Evolutionary conservation across 2,888 invertebrate genomes (phyloP).

Genomic region (Megamerina dolium): DNA sequence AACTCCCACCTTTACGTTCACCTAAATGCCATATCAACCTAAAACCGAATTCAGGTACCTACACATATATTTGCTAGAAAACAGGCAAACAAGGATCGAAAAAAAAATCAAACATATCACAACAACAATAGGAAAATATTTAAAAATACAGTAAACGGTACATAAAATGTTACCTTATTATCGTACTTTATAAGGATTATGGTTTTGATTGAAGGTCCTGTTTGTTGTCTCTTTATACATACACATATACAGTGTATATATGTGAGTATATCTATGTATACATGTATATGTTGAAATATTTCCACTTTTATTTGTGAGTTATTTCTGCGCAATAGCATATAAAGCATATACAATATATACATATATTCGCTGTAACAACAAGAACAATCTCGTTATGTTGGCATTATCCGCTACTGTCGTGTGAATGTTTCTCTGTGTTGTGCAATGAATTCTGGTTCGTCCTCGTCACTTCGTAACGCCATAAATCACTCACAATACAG

Average conservation of each 20-base stretch:
- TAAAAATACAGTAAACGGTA: background rate
- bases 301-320: constrained; percentile 3
- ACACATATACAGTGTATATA: constrained; percentile 15
- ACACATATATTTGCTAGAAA: too few species aligned
- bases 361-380: constrained; percentile 15
- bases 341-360: constrained; percentile 16
- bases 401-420: constrained; percentile 46
- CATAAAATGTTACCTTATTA: constrained; percentile 29
- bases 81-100: too few species aligned
- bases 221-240: constrained; percentile 20
- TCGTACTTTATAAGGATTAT: constrained; percentile 40
- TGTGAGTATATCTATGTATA: constrained; percentile 21
- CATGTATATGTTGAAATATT: constrained; percentile 2
- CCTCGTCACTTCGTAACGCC: constrained; percentile 44
- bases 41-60: too few species aligned
- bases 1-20: too few species aligned
- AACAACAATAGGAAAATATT: background rate
- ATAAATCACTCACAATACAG: constrained; percentile 48
- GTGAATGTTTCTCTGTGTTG: too few species aligned
- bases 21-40: too few species aligned
- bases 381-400: constrained; percentile 45
- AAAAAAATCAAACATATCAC: too few species aligned
- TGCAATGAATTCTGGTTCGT: constrained; percentile 45
- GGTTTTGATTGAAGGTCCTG: constrained; percentile 38
- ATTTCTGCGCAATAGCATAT: background rate